Percentiles rank a stretch among this genome's conserved stretches.
Conservation (phyloP, 1,140 invertebrate genomes). For the Atta cephalotes region DNA sequence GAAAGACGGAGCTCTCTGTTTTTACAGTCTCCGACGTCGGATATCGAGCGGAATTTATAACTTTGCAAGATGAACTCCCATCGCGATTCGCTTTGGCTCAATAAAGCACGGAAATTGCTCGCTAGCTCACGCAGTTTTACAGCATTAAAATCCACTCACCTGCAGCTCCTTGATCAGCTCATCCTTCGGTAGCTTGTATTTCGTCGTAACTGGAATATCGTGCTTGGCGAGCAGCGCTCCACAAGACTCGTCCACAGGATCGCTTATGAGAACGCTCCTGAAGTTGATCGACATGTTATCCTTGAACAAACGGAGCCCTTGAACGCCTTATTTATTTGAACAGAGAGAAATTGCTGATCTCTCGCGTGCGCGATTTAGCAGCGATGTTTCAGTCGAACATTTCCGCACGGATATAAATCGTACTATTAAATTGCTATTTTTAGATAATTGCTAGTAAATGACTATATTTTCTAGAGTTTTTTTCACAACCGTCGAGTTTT, state of each 20-base stretch:
- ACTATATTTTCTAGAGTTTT: background rate
- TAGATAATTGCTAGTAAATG: background rate
- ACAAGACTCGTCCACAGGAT: constrained; percentile 95
- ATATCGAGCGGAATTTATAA: constrained; percentile 5
- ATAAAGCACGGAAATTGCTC: background rate
- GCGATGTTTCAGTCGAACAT: background rate
- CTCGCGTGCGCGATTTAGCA: background rate
- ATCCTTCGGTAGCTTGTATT: constrained; percentile 93
- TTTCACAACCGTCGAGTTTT: background rate
- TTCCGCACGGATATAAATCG: background rate
- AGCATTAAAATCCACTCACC: constrained; percentile 85
- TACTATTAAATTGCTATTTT: background rate
- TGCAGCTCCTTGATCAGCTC: constrained; percentile 94
- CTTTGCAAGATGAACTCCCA: background rate
- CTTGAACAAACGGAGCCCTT: constrained; percentile 62
- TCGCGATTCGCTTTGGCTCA: background rate
- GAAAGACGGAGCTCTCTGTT: background rate
- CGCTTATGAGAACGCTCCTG: constrained; percentile 94
- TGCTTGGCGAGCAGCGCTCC: constrained; percentile 92
- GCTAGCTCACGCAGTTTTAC: background rate
- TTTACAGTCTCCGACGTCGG: background rate
- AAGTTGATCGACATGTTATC: constrained; percentile 84
- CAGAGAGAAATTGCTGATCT: background rate
- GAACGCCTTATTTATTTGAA: constrained; percentile 36
- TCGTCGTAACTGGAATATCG: constrained; percentile 93